Evolutionary conservation across 1,140 invertebrate genomes (phyloP).

Genomic region (Leptinotarsa undecemlineata): DNA sequence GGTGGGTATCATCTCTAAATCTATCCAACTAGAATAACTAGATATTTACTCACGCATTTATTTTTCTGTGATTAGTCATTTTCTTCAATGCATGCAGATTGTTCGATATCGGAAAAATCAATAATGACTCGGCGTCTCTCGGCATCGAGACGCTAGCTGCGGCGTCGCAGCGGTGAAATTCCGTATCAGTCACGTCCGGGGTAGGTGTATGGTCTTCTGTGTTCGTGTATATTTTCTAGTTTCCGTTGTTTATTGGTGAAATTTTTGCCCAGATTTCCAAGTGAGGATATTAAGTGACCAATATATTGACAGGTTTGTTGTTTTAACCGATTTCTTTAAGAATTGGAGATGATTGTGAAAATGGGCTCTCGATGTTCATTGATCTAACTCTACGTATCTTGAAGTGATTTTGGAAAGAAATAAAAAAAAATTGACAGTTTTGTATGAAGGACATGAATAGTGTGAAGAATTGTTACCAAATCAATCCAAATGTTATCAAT

Average conservation of each 20-base stretch:
- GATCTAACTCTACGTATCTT: too few relatives aligned
- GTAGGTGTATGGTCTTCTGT: not conserved
- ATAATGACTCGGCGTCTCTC: conserved; percentile 1
- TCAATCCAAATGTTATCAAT: too few relatives aligned
- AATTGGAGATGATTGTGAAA: too few relatives aligned
- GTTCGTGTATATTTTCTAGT: not conserved
- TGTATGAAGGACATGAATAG: too few relatives aligned
- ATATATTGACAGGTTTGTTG: conserved; percentile 1
- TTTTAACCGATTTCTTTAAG: not conserved
- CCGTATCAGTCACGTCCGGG: not conserved
- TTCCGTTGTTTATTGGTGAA: not conserved
- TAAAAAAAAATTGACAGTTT: too few relatives aligned
- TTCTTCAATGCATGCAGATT: not conserved
- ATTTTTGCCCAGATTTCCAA: not conserved
- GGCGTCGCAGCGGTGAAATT: not conserved
- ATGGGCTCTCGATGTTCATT: too few relatives aligned
- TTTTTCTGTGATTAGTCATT: too few relatives aligned
- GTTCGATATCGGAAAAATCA: conserved; percentile 12
- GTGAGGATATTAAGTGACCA: not conserved
- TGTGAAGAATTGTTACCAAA: too few relatives aligned
- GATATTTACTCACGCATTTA: too few relatives aligned
- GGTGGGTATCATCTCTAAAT: too few relatives aligned
- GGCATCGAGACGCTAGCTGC: conserved; percentile 8
- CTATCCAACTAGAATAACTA: too few relatives aligned
- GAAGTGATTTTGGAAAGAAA: too few relatives aligned